Percentiles rank a stretch among this genome's conserved stretches.
phyloP scores from a whole-genome alignment of 2,888 invertebrate species.

The Perizoma affinitatum region DNA sequence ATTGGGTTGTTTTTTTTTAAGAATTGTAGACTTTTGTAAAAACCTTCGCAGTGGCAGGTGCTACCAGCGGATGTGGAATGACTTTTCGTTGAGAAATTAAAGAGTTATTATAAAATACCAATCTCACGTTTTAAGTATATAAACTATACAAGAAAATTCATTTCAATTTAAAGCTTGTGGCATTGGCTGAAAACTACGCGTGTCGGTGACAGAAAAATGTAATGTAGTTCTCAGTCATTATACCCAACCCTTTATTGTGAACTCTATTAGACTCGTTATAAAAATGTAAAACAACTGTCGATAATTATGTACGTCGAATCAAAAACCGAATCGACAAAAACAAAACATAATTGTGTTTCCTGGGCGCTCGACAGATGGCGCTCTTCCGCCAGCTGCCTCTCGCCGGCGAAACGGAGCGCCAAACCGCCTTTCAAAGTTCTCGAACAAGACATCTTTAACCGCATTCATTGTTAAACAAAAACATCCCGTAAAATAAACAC shows the following conservation, averaged over 20 bases:
- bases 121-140: slow-evolving; percentile 37
- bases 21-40: slow-evolving; percentile 48
- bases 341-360: slow-evolving; percentile 77
- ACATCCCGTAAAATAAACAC: slow-evolving; percentile 47
- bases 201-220: slow-evolving; percentile 58
- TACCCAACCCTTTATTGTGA: slow-evolving; percentile 27
- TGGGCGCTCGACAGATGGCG: slow-evolving; percentile 80
- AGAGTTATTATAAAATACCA: slow-evolving; percentile 45
- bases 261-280: slow-evolving; percentile 21
- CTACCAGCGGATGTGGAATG: slow-evolving; percentile 62
- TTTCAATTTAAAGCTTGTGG: slow-evolving; percentile 32
- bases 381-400: slow-evolving; percentile 79
- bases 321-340: slow-evolving; percentile 64
- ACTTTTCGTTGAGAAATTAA: slow-evolving; percentile 39
- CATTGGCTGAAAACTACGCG: slow-evolving; percentile 51
- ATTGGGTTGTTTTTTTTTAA: slow-evolving; percentile 25
- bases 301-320: slow-evolving; percentile 51
- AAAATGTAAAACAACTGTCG: slow-evolving; percentile 17
- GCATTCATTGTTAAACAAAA: slow-evolving; percentile 35
- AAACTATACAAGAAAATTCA: slow-evolving; percentile 22
- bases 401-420: slow-evolving; percentile 31
- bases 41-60: slow-evolving; percentile 61
- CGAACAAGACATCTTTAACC: slow-evolving; percentile 28
- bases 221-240: slow-evolving; percentile 5
- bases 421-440: slow-evolving; percentile 16